Evolutionary conservation across 2,888 invertebrate species (phyloP).

Genomic region (Cheilosia variabilis): DNA sequence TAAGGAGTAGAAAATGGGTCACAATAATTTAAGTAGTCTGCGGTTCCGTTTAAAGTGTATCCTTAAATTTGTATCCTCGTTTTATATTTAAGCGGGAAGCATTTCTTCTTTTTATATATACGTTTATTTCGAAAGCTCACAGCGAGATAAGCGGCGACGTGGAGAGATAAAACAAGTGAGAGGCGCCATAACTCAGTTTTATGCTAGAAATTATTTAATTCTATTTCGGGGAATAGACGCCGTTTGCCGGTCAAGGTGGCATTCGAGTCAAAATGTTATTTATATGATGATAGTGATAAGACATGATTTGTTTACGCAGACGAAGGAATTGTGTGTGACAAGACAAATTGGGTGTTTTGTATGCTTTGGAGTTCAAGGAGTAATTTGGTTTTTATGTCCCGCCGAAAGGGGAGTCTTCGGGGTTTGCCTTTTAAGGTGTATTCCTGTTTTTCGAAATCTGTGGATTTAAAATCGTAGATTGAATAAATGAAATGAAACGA

Average conservation of each 20-base stretch:
- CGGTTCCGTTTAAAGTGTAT: constrained; percentile 25
- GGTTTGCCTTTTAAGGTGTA: too few relatives aligned
- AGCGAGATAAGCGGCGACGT: not conserved
- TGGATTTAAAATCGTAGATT: too few relatives aligned
- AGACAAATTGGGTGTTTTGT: not conserved
- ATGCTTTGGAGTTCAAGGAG: not conserved
- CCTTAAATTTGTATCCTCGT: constrained; percentile 16
- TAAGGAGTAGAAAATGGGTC: constrained; percentile 55
- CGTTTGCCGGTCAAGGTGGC: constrained; percentile 11
- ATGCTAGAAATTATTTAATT: constrained; percentile 47
- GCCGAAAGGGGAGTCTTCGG: too few relatives aligned
- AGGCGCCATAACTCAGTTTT: constrained; percentile 32
- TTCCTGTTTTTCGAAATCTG: too few relatives aligned
- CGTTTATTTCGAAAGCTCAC: not conserved
- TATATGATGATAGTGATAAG: not conserved
- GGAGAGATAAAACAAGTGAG: constrained; percentile 5
- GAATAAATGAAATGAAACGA: too few relatives aligned
- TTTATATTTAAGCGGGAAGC: constrained; percentile 8
- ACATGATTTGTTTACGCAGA: constrained; percentile 23
- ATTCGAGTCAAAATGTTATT: not conserved
- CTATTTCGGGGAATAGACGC: constrained; percentile 13
- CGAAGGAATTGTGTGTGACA: not conserved
- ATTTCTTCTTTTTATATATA: constrained; percentile 4
- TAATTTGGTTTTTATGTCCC: too few relatives aligned
- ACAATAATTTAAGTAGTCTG: constrained; percentile 55